Conservation (phyloP, 2,888 invertebrate genomes). For the Drosophila trichaetosa region DNA sequence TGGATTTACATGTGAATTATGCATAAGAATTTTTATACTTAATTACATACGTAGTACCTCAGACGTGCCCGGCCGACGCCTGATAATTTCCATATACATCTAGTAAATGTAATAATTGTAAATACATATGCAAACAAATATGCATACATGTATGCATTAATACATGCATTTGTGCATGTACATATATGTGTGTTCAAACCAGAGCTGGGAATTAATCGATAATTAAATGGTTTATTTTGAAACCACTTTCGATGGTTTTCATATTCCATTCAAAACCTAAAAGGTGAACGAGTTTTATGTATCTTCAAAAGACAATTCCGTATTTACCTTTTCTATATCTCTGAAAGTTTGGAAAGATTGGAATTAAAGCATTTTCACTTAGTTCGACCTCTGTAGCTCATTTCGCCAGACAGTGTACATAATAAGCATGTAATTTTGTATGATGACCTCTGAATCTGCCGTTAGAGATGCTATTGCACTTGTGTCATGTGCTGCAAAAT, state of each 20-base stretch:
- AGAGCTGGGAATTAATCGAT: slow-evolving; percentile 28
- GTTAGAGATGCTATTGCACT: slow-evolving; percentile 29
- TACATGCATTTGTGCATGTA: slow-evolving; percentile 8
- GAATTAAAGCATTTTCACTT: not conserved
- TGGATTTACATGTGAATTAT: slow-evolving; percentile 54
- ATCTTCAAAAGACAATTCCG: slow-evolving; percentile 19
- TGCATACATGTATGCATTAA: slow-evolving; percentile 8
- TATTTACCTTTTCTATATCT: slow-evolving; percentile 6
- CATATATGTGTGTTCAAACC: slow-evolving; percentile 6
- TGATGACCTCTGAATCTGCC: not conserved
- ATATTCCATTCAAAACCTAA: not conserved
- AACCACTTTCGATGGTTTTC: slow-evolving; percentile 16
- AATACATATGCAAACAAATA: slow-evolving; percentile 24
- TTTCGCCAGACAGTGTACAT: slow-evolving; percentile 23
- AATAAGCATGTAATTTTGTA: slow-evolving; percentile 15
- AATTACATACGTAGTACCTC: slow-evolving; percentile 52
- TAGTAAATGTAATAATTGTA: slow-evolving; percentile 33
- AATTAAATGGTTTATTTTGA: slow-evolving; percentile 11
- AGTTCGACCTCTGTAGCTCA: slow-evolving; percentile 15
- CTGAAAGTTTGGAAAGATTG: not conserved
- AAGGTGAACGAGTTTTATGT: slow-evolving; percentile 10
- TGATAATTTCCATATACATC: slow-evolving; percentile 44
- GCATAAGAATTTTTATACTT: slow-evolving; percentile 51
- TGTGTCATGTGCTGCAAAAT: slow-evolving; percentile 38
- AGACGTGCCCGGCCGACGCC: slow-evolving; percentile 58